Percentiles rank a stretch among this genome's conserved stretches.
phyloP scores from a whole-genome alignment of 2,797 vertebrate species.

The Smutsia gigantea region DNA sequence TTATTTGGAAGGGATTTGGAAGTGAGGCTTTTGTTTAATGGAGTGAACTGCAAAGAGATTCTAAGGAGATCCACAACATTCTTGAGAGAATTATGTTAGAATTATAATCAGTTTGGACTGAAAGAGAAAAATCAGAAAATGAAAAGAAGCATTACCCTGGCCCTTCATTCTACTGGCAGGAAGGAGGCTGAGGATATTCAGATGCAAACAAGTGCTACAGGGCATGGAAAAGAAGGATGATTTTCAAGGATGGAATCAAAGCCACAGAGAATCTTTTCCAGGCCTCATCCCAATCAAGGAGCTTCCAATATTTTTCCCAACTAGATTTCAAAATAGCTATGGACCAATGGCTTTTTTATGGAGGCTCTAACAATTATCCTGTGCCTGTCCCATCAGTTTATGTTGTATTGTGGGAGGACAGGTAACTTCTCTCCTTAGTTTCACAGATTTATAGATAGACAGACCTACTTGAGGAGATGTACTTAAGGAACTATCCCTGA shows the following conservation, averaged over 20 bases:
- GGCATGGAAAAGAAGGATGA: neutral
- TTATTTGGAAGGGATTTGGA: neutral
- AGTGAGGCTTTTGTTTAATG: neutral
- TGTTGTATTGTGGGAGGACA: neutral
- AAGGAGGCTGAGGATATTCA: neutral
- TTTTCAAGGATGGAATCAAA: neutral
- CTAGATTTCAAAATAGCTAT: slow-evolving; percentile 25
- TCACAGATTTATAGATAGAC: neutral
- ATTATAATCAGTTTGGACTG: neutral
- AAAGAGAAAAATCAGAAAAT: neutral
- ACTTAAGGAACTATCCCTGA: neutral
- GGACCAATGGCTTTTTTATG: neutral
- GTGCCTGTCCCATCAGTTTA: neutral
- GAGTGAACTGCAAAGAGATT: neutral
- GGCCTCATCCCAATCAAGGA: neutral
- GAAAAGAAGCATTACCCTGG: neutral
- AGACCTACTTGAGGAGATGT: neutral
- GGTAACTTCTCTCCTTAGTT: neutral
- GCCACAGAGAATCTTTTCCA: neutral
- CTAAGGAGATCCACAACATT: neutral
- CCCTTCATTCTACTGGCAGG: neutral
- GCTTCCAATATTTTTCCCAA: neutral
- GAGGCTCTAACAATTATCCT: neutral
- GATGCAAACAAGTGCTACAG: neutral
- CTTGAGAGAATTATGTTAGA: neutral